A percentile compares a stretch with the other conserved stretches of the same genome.
Evolutionary conservation across 2,888 invertebrate species (phyloP).

Genomic region (Drosophila algonquin): DNA sequence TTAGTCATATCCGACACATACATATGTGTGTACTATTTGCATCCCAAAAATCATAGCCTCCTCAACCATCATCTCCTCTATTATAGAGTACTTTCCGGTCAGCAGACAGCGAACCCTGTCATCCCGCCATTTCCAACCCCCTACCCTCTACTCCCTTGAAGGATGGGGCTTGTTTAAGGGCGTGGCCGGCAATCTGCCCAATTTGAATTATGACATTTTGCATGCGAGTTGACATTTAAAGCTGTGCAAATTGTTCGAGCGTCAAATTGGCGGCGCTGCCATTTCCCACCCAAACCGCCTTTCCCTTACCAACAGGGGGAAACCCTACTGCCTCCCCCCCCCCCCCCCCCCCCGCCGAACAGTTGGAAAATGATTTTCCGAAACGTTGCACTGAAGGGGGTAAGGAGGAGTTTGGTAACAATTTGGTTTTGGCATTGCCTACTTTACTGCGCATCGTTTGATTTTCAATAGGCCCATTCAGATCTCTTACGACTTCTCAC

Average conservation of each 20-base stretch:
- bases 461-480: constrained; percentile 71
- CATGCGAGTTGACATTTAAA: constrained; percentile 77
- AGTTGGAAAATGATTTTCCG: constrained; percentile 46
- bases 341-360: background rate
- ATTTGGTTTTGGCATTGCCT: constrained; percentile 56
- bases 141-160: background rate
- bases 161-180: constrained; percentile 15
- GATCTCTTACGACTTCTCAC: constrained; percentile 17
- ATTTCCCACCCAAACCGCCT: constrained; percentile 29
- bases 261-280: constrained; percentile 77
- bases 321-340: background rate
- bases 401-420: constrained; percentile 29
- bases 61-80: background rate
- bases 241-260: constrained; percentile 79
- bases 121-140: background rate
- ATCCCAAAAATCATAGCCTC: no score
- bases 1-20: no score
- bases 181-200: constrained; percentile 19
- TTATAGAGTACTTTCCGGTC: constrained; percentile 8
- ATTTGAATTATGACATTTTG: constrained; percentile 78
- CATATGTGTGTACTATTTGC: no score
- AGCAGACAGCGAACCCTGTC: background rate
- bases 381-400: constrained; percentile 46
- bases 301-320: background rate
- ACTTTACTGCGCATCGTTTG: constrained; percentile 71